Base-by-base conservation (phyloP, 2,113 vertebrate genomes). In the Microtus montanus region DNA sequence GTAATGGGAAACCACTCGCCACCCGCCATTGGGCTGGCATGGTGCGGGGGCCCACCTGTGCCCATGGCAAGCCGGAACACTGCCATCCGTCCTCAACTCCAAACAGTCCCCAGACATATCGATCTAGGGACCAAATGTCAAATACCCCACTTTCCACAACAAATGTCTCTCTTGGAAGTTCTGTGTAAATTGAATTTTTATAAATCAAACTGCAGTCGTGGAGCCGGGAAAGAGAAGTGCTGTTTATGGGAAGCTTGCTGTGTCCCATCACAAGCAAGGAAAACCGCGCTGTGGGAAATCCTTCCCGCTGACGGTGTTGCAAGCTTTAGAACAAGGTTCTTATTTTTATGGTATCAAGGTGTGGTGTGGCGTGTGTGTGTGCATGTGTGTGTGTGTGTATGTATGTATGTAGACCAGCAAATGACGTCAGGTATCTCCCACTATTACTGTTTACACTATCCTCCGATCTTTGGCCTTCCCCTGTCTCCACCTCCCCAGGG, bases 141-240 rank as follows among this genome's bases (percentile, higher is more conserved):
- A 74, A 79, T n/a, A 28, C 86, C 80, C 86, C 68, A 52, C 95
- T 93, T 75, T 84, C 63, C 79, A 91, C 89, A 78, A 96, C 78
- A 75, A 87, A 96, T 85, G 94, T 68, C 92, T 95, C 91, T 95
- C 96, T 89, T 61, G 96, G 70, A 97, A 71, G 83, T 95, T 49
- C 91, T 63, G 89, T 80, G 94, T 84, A 94, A 87, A 97, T 93
- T 87, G 96, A 84, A 95, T 96, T 96, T 97, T 96, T 95, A 95
- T 96, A 96, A 96, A 97, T 97, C 96, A 96, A 79, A 75, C 41
- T 3, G 5, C 3, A 13, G 8, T 64, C 26, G 94, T 24, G 15
- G 54, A 79, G 89, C 22, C 35, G 2, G 93, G 13, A 15, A 79
- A 73, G 52, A 61, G 78, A 52, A 35, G 19, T 1, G 28, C 58